Evolutionary conservation across 2,797 vertebrate species (phyloP).

Genomic region (Rhinatrema bivittatum): DNA sequence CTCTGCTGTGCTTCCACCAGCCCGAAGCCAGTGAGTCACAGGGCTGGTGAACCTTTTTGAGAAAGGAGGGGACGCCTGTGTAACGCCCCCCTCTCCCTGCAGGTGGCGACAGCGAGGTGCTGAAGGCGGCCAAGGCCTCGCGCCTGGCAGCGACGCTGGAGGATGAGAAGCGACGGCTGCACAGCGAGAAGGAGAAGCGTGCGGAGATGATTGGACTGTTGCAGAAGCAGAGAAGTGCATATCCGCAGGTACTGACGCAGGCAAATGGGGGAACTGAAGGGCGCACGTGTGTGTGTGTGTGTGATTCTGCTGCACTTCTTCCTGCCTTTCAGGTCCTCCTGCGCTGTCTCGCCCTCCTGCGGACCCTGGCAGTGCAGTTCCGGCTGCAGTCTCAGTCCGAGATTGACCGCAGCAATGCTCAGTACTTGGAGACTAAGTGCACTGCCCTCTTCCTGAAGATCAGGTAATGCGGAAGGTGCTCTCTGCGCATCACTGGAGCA

Average conservation of each 20-base stretch:
- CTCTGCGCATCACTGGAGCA: no score
- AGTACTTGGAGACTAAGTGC: slow-evolving; percentile 78
- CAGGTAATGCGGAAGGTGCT: slow-evolving; percentile 45
- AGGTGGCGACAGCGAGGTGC: slow-evolving; percentile 68
- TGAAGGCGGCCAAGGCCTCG: slow-evolving; percentile 58
- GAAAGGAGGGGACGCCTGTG: neutral
- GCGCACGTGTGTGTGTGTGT: neutral
- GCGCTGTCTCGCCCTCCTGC: slow-evolving; percentile 66
- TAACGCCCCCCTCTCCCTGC: neutral
- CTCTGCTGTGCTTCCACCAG: slow-evolving; percentile 61
- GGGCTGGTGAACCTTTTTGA: neutral
- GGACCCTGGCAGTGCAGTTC: slow-evolving; percentile 65
- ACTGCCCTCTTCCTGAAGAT: slow-evolving; percentile 73
- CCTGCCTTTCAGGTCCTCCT: slow-evolving; percentile 62
- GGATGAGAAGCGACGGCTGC: slow-evolving; percentile 52
- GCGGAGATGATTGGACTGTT: slow-evolving; percentile 52
- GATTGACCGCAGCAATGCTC: slow-evolving; percentile 65
- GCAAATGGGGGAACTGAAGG: no score
- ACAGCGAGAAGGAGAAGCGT: slow-evolving; percentile 46
- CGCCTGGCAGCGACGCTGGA: slow-evolving; percentile 56
- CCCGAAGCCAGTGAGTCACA: slow-evolving; percentile 61
- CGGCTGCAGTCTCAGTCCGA: slow-evolving; percentile 69
- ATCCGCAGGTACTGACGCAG: slow-evolving; percentile 36
- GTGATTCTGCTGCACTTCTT: neutral
- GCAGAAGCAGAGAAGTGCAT: slow-evolving; percentile 53